phyloP scores from a whole-genome alignment of 1,140 invertebrate genomes.

The Spodoptera frugiperda region DNA sequence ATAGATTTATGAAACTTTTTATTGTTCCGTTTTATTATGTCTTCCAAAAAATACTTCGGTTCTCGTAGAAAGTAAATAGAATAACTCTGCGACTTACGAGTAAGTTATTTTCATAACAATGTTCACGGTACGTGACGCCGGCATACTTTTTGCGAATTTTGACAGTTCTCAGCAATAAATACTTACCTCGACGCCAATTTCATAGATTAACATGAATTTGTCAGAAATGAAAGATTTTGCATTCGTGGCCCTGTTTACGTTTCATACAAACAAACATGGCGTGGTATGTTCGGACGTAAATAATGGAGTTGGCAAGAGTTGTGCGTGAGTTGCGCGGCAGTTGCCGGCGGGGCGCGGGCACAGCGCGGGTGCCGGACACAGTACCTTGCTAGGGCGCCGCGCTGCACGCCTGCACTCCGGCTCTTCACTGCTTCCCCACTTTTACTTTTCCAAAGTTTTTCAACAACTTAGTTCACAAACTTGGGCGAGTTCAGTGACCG shows the following conservation, averaged over 20 bases:
- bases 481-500: constrained; percentile 62
- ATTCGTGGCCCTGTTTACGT: neutral
- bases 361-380: constrained; percentile 59
- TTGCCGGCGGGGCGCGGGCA: constrained; percentile 57
- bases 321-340: constrained; percentile 43
- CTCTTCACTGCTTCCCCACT: constrained; percentile 69
- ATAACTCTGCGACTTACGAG: constrained; percentile 16
- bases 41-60: constrained; percentile 5
- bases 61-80: constrained; percentile 20
- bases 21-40: constrained; percentile 12
- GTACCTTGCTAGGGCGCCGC: constrained; percentile 77
- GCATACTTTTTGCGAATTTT: constrained; percentile 1
- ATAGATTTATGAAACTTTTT: constrained; percentile 42
- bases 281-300: neutral
- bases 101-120: constrained; percentile 27
- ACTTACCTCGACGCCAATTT: constrained; percentile 1
- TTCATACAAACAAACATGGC: constrained; percentile 7
- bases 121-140: neutral
- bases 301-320: constrained; percentile 19
- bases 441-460: constrained; percentile 66
- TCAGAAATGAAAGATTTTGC: neutral
- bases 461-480: constrained; percentile 71
- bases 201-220: constrained; percentile 5
- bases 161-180: constrained; percentile 8
- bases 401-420: constrained; percentile 63